Percentiles rank a stretch among this genome's conserved stretches.
Evolutionary conservation across 2,797 vertebrate species (phyloP).

Genomic region (Chromis chromis): DNA sequence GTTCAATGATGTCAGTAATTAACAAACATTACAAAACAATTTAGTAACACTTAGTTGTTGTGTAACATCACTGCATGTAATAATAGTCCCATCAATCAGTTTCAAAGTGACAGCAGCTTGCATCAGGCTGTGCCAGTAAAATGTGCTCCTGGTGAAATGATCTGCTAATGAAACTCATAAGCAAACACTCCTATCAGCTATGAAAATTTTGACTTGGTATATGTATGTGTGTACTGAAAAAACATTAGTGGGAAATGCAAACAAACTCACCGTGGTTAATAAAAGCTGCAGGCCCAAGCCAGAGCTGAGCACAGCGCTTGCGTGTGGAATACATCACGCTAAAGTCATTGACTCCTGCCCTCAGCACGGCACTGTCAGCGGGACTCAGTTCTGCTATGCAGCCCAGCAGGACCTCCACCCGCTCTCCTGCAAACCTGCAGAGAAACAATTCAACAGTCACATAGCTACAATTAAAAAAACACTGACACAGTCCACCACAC

Average conservation of each 20-base stretch:
- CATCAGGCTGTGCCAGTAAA: background rate
- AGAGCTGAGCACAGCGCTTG: conserved; percentile 93
- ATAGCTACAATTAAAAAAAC: background rate
- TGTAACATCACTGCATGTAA: background rate
- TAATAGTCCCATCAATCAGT: conserved; percentile 9
- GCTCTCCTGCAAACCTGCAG: conserved; percentile 90
- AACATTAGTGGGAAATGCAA: conserved; percentile 19
- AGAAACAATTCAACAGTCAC: conserved; percentile 1
- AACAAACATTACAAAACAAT: conserved; percentile 4
- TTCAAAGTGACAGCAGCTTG: background rate
- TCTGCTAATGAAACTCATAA: background rate
- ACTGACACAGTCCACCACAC: background rate
- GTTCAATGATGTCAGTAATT: conserved; percentile 5
- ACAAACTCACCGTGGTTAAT: conserved; percentile 92
- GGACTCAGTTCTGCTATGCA: conserved; percentile 93
- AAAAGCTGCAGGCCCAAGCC: conserved; percentile 94
- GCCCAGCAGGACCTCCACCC: conserved; percentile 92
- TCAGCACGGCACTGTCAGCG: conserved; percentile 87
- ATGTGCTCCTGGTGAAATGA: background rate
- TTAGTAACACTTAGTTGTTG: background rate
- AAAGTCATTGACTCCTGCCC: conserved; percentile 93
- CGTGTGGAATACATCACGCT: conserved; percentile 97
- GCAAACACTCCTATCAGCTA: background rate
- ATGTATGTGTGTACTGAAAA: conserved; percentile 1
- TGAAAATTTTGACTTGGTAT: background rate